phyloP scores from a whole-genome alignment of 2,888 invertebrate species.

The Dione juno region DNA sequence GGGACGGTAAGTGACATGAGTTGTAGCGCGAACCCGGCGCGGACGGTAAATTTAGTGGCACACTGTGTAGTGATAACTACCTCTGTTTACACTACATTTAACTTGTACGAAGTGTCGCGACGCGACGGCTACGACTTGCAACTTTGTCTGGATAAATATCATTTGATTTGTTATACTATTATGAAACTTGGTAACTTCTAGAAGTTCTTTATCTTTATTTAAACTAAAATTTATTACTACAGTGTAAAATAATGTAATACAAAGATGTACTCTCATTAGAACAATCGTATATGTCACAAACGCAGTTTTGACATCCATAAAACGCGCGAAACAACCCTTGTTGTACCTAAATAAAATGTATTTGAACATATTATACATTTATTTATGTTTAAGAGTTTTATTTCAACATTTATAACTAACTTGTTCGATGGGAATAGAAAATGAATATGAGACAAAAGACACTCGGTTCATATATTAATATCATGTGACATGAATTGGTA shows the following conservation, averaged over 20 bases:
- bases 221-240: neutral
- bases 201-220: slow-evolving; percentile 16
- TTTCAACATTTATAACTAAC: neutral
- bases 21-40: slow-evolving; percentile 20
- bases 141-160: slow-evolving; percentile 43
- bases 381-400: too few relatives aligned
- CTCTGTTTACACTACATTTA: slow-evolving; percentile 80
- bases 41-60: slow-evolving; percentile 69
- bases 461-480: neutral
- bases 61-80: slow-evolving; percentile 74
- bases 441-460: neutral
- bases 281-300: too few relatives aligned
- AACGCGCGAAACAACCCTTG: too few relatives aligned
- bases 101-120: slow-evolving; percentile 71
- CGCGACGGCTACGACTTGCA: slow-evolving; percentile 51
- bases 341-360: too few relatives aligned
- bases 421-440: neutral
- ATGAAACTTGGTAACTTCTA: slow-evolving; percentile 23
- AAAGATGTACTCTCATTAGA: too few relatives aligned
- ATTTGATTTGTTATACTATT: slow-evolving; percentile 29
- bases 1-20: slow-evolving; percentile 22
- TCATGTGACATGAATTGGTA: neutral
- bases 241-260: too few relatives aligned
- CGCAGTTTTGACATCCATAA: too few relatives aligned
- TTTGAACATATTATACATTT: too few relatives aligned